phyloP scores from a whole-genome alignment of 2,797 vertebrate species.

The Alauda arvensis region DNA sequence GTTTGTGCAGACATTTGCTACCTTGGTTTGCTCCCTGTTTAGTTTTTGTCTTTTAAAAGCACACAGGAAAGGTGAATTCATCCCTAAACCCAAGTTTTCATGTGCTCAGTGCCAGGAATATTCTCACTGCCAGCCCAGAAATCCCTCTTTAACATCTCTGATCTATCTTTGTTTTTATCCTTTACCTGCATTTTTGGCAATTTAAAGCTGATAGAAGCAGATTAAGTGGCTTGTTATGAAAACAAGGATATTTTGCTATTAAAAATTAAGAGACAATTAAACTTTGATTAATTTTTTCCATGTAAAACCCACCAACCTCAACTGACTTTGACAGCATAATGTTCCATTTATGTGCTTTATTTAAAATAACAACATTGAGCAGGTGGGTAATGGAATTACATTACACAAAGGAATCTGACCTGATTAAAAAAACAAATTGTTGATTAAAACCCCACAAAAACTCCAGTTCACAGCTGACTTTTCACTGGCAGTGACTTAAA shows the following conservation, averaged over 20 bases:
- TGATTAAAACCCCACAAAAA: not conserved
- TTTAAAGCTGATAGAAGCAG: not conserved
- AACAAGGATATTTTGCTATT: not conserved
- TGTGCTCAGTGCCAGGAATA: not conserved
- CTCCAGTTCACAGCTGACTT: not conserved
- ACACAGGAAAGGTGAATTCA: not conserved
- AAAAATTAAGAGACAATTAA: not conserved
- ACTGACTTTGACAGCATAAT: not conserved
- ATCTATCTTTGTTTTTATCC: not conserved
- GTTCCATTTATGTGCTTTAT: not conserved
- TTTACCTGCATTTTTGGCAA: not conserved
- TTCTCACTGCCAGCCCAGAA: not conserved
- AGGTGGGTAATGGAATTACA: not conserved
- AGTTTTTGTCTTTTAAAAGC: not conserved
- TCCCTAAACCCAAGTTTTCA: not conserved
- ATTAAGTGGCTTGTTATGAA: not conserved
- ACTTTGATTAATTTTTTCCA: not conserved
- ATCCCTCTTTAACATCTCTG: not conserved
- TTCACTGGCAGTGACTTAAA: not conserved
- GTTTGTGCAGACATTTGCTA: not conserved
- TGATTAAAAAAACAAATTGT: rapidly evolving
- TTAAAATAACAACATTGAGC: not conserved
- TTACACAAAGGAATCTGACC: not conserved
- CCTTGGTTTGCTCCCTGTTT: not conserved
- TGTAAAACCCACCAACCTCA: not conserved